Percentiles rank a stretch among this genome's conserved stretches.
These are phyloP conservation scores for Cygnus atratus DNA, from an alignment of 2,113 vertebrate genomes.

Conservation along the genomic window DNA sequence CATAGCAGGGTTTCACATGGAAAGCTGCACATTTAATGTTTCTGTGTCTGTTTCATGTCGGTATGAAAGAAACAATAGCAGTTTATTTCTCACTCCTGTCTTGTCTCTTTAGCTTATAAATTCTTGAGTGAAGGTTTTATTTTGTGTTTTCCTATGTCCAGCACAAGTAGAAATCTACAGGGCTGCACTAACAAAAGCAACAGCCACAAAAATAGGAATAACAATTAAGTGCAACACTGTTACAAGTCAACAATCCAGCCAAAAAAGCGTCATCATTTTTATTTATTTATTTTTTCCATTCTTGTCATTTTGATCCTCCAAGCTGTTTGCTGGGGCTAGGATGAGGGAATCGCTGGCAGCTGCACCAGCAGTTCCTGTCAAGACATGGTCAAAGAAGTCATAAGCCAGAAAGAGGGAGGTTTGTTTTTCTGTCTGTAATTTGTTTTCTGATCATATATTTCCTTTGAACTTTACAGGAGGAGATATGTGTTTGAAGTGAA, in stretches of 20 bases:
- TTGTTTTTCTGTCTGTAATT: not conserved
- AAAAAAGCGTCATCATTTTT: not conserved
- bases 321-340: not conserved
- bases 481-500: not conserved
- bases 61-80: not conserved
- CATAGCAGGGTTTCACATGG: not conserved
- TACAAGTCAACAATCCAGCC: not conserved
- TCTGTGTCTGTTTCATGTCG: not conserved
- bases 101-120: not conserved
- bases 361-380: not conserved
- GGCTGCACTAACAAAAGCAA: not conserved
- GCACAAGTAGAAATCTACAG: not conserved
- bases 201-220: not conserved
- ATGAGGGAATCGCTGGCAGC: not conserved
- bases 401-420: not conserved
- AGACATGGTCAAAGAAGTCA: not conserved
- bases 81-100: not conserved
- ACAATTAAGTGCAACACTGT: not conserved
- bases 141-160: not conserved
- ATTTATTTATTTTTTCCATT: not conserved
- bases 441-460: not conserved
- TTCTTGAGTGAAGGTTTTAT: not conserved
- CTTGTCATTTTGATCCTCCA: not conserved
- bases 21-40: not conserved
- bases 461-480: not conserved